A percentile compares a stretch with the other conserved stretches of the same genome.
Evolutionary conservation across 1,140 invertebrate species (phyloP).

Genomic region (Halyomorpha halys): DNA sequence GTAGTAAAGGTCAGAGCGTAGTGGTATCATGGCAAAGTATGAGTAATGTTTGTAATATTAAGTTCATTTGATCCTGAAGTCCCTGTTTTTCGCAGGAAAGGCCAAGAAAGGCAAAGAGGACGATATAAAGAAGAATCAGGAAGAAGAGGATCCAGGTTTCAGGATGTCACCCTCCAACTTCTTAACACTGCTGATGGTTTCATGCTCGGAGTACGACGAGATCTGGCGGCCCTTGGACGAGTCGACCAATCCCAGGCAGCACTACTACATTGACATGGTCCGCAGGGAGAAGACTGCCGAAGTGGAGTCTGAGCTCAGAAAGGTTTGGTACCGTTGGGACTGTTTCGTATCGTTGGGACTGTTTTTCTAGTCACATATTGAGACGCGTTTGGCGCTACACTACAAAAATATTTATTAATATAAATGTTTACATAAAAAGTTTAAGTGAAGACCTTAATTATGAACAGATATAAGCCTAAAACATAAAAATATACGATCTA

Average conservation of each 20-base stretch:
- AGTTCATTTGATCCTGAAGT: no score
- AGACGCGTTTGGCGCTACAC: no score
- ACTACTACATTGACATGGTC: constrained; percentile 70
- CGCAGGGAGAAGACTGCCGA: constrained; percentile 68
- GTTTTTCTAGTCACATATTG: no score
- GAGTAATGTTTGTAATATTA: no score
- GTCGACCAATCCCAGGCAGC: constrained; percentile 51
- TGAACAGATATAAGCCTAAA: no score
- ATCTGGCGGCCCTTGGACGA: constrained; percentile 76
- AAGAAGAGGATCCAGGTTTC: constrained; percentile 45
- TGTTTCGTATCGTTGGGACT: no score
- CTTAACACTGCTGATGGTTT: constrained; percentile 39
- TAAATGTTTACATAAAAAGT: no score
- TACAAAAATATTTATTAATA: no score
- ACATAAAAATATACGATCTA: no score
- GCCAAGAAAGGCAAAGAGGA: constrained; percentile 43
- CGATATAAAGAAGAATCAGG: constrained; percentile 44
- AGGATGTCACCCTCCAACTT: constrained; percentile 42
- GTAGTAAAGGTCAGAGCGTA: constrained; percentile 46
- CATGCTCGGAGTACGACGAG: constrained; percentile 50
- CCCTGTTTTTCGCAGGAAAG: background rate
- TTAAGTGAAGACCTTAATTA: no score
- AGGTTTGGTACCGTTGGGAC: no score
- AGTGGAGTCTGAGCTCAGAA: constrained; percentile 73
- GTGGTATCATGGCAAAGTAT: no score